Conservation (phyloP, 2,113 vertebrate genomes). For the Motacilla alba region DNA sequence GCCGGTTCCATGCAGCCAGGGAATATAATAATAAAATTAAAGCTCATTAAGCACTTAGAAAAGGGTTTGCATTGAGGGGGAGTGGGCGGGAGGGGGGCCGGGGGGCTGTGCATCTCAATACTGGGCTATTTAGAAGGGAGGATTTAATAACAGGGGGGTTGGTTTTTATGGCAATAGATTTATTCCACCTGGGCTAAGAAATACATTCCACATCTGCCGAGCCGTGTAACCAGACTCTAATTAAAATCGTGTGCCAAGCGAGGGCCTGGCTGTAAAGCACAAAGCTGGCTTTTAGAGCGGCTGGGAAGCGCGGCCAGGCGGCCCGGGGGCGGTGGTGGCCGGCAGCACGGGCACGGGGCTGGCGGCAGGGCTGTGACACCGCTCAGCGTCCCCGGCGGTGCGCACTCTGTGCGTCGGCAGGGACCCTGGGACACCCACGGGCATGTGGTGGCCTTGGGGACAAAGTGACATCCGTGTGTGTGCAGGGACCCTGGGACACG, state of each 20-base stretch:
- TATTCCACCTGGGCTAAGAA: constrained; percentile 78
- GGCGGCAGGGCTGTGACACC: neutral
- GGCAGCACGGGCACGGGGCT: neutral
- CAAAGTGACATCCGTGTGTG: rapidly evolving
- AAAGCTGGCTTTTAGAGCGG: constrained; percentile 75
- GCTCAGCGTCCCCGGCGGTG: neutral
- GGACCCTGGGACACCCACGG: no score
- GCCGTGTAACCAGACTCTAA: constrained; percentile 77
- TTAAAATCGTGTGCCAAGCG: constrained; percentile 78
- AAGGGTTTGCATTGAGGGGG: constrained; percentile 50
- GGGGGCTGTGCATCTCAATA: neutral
- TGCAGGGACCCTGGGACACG: neutral
- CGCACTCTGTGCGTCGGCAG: rapidly evolving
- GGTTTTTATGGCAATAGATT: constrained; percentile 75
- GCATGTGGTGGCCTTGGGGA: no score
- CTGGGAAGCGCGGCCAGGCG: constrained; percentile 1
- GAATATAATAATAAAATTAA: constrained; percentile 32
- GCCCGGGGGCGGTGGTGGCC: neutral
- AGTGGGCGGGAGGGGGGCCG: neutral
- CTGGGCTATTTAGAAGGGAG: constrained; percentile 33
- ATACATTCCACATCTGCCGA: constrained; percentile 80
- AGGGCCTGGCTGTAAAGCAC: constrained; percentile 61
- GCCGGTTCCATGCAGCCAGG: neutral
- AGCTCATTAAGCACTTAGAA: constrained; percentile 47
- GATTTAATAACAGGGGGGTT: constrained; percentile 75